These are phyloP conservation scores for Eurystomus gularis DNA, from an alignment of 2,113 vertebrate genomes.

Conservation along the genomic window DNA sequence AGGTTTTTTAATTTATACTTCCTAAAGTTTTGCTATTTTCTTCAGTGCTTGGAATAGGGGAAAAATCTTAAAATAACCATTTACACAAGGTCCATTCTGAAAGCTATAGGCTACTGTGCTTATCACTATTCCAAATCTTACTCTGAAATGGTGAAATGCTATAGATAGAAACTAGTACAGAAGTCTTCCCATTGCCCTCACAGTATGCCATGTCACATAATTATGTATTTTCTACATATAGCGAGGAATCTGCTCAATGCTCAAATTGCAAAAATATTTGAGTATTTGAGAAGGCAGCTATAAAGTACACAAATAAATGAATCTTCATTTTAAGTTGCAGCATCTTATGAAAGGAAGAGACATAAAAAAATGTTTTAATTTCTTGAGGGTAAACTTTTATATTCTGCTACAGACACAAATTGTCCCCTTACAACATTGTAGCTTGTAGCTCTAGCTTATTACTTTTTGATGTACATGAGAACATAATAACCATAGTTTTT, in stretches of 20 bases:
- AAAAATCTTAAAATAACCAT: not conserved
- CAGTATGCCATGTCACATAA: not conserved
- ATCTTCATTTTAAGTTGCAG: not conserved
- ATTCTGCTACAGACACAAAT: not conserved
- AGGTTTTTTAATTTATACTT: not conserved
- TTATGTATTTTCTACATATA: not conserved
- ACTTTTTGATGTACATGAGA: not conserved
- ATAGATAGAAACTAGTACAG: not conserved
- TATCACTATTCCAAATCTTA: not conserved
- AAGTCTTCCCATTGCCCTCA: not conserved
- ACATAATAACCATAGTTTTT: not conserved
- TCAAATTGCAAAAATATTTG: not conserved
- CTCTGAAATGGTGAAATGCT: not conserved
- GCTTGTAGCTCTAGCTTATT: not conserved
- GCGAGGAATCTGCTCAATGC: not conserved
- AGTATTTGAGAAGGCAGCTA: not conserved
- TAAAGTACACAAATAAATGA: not conserved
- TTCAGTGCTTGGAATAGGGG: not conserved
- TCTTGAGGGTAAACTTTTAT: not conserved
- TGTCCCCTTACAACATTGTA: not conserved
- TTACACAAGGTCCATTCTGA: not conserved
- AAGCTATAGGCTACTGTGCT: not conserved
- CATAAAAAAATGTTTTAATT: not conserved
- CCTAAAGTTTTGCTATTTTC: not conserved
- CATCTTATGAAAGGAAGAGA: not conserved